Base-by-base conservation (phyloP, 1,140 invertebrate species). In the Phocides pigmalion region DNA sequence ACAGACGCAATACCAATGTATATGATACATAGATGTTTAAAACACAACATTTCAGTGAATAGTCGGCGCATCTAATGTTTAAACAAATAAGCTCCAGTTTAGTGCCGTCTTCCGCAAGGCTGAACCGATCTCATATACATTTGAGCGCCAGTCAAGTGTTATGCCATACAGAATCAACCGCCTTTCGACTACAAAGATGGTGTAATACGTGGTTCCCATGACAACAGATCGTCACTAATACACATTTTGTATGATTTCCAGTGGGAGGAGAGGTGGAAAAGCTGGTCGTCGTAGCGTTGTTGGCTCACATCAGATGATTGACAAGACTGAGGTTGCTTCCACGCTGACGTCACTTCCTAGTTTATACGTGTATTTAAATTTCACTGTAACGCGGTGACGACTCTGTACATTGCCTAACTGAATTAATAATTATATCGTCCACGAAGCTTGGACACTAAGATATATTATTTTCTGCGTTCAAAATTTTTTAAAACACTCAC, bases 281-380 rank as follows among this genome's bases (percentile, higher is more conserved):
- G 70, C 72, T 72, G 73, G 70, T 77, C 72, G 76, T 76, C 67
- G 77, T 67, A 77, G 72, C 72, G 72, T 72, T 72, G 79, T 83
- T 79, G 84, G 80, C 78, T 82, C 81, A 83, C 85, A 86, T 86
- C 84, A 72, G 74, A 81, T 63, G 81, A 79, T 70, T 87, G 81
- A 84, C 81, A 88, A 90, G 87, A 90, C 87, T 90, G 87, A 90
- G 83, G 87, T 82, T 82, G 83, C 83, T 85, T 84, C 77, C 82
- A 80, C 75, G 76, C 81, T 74, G 74, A 78, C 83, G 81, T 81
- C 81, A 81, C 76, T 80, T 78, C 72, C 76, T 85, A 89, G 78
- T 82, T 82, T 81, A 80, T 81, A 84, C 56, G 76, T 80, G 82
- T 84, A 84, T 76, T 76, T 72, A 79, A 70, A 82, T 73, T 81